A percentile compares a stretch with the other conserved stretches of the same genome.
These are phyloP conservation scores for Pelodiscus sinensis DNA, from an alignment of 2,113 vertebrate species.

Conservation along the genomic window DNA sequence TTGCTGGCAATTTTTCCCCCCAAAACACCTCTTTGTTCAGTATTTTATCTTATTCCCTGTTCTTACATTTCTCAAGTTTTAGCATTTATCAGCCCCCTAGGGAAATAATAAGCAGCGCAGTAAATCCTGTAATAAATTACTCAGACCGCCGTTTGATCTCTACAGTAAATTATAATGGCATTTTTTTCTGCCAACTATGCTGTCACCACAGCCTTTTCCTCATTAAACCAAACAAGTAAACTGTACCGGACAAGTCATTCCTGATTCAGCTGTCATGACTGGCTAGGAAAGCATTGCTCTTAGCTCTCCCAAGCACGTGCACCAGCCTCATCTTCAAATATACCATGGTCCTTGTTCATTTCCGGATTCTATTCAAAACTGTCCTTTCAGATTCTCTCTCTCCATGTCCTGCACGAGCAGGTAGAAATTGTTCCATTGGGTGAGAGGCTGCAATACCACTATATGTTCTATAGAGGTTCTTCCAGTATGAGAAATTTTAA, in stretches of 20 bases:
- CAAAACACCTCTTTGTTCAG: background rate
- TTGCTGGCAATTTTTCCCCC: background rate
- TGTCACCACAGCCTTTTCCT: background rate
- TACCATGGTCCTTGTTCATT: background rate
- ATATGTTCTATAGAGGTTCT: accelerated
- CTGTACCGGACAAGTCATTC: background rate
- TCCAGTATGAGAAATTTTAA: background rate
- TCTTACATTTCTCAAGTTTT: background rate
- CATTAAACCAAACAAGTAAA: background rate
- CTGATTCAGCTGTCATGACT: background rate
- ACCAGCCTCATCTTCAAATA: background rate
- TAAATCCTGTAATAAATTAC: background rate
- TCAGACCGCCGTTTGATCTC: background rate
- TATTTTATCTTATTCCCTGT: background rate
- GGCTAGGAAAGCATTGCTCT: background rate
- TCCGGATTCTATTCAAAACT: background rate
- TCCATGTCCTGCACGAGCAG: background rate
- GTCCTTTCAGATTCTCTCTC: background rate
- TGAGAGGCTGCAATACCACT: background rate
- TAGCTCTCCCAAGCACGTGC: background rate
- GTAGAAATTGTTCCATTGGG: background rate
- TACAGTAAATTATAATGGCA: slow-evolving; percentile 7
- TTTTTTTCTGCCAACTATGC: background rate
- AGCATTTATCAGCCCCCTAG: background rate
- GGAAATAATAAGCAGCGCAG: background rate